phyloP scores from a whole-genome alignment of 2,888 invertebrate genomes.

The Bibio marci region DNA sequence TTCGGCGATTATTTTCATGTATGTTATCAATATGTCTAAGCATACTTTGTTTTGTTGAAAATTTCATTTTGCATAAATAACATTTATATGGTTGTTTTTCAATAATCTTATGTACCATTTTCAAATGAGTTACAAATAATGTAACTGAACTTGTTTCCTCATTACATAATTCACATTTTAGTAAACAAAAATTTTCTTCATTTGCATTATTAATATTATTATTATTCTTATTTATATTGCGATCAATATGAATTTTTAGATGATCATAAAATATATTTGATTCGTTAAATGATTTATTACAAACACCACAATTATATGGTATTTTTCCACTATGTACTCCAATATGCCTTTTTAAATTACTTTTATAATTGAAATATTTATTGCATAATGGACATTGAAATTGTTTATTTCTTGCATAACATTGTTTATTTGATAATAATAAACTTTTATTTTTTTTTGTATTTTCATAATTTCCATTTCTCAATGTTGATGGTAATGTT shows the following conservation, averaged over 20 bases:
- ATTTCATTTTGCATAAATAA: slow-evolving; percentile 6
- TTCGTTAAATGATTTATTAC: slow-evolving; percentile 7
- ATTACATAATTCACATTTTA: slow-evolving; percentile 8
- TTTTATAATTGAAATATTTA: slow-evolving; percentile 6
- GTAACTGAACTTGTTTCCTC: slow-evolving; percentile 7
- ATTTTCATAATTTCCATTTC: slow-evolving; percentile 6
- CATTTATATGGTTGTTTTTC: slow-evolving; percentile 9
- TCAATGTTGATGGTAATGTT: not conserved
- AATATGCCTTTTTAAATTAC: slow-evolving; percentile 9
- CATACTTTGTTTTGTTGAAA: slow-evolving; percentile 10
- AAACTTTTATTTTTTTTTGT: slow-evolving; percentile 6
- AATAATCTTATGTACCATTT: slow-evolving; percentile 4
- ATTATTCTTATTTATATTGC: not conserved
- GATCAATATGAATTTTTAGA: slow-evolving; percentile 7
- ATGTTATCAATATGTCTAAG: slow-evolving; percentile 9
- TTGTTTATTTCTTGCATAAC: too few species aligned
- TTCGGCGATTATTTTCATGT: slow-evolving; percentile 9
- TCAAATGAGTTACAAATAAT: slow-evolving; percentile 7
- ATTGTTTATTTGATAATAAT: too few species aligned
- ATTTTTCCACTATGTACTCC: slow-evolving; percentile 5
- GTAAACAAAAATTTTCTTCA: too few species aligned
- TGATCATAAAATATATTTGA: slow-evolving; percentile 5
- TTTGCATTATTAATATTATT: too few species aligned
- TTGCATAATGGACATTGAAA: slow-evolving; percentile 9
- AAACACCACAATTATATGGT: slow-evolving; percentile 7